A percentile compares a stretch with the other conserved stretches of the same genome.
These are phyloP conservation scores for Drosophila ambigua DNA, from an alignment of 1,140 invertebrate genomes.

Conservation along the genomic window DNA sequence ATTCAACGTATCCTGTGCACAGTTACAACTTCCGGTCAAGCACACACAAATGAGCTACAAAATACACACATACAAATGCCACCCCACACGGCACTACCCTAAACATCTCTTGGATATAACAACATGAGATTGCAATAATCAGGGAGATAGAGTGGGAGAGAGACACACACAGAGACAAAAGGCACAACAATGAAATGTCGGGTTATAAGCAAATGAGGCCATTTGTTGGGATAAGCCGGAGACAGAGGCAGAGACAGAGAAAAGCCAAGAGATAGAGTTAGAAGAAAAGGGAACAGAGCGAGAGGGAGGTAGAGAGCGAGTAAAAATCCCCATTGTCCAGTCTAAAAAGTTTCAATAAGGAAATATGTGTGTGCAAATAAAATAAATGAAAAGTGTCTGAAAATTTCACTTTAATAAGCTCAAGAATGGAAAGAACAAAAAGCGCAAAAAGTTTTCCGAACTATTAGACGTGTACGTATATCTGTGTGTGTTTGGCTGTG, in stretches of 20 bases:
- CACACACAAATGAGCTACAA: constrained; percentile 68
- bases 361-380: constrained; percentile 65
- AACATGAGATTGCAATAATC: constrained; percentile 33
- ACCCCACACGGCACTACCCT: neutral
- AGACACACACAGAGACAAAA: neutral
- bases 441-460: constrained; percentile 11
- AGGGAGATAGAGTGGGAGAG: neutral
- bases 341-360: constrained; percentile 69
- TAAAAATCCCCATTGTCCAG: constrained; percentile 21
- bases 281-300: constrained; percentile 17
- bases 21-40: constrained; percentile 66
- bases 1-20: constrained; percentile 51
- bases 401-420: constrained; percentile 76
- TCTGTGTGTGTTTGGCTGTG: neutral
- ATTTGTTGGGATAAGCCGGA: constrained; percentile 37
- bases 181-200: constrained; percentile 33
- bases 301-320: neutral
- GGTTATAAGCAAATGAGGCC: constrained; percentile 42
- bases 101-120: constrained; percentile 17
- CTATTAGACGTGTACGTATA: neutral
- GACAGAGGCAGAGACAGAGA: neutral
- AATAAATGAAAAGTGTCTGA: constrained; percentile 66
- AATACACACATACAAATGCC: constrained; percentile 37
- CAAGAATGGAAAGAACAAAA: constrained; percentile 45
- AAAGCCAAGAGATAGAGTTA: neutral